Evolutionary conservation across 1,140 invertebrate species (phyloP).

Genomic region (Sinonovacula constricta): DNA sequence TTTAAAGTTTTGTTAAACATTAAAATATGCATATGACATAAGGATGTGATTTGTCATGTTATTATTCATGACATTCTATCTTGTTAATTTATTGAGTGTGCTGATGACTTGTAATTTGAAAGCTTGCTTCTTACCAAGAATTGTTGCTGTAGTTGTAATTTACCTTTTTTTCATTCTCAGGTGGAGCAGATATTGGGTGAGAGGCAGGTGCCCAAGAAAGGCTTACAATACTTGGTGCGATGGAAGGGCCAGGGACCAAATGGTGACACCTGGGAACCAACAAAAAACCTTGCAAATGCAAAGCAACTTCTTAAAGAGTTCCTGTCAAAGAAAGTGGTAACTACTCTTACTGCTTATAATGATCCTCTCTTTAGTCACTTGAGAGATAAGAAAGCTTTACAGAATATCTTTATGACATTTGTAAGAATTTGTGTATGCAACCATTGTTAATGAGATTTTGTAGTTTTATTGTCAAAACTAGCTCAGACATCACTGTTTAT

Average conservation of each 20-base stretch:
- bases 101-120: no score
- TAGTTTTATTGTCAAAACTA: background rate
- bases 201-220: constrained; percentile 17
- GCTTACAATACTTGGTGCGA: constrained; percentile 37
- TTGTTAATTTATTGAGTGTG: no score
- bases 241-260: constrained; percentile 36
- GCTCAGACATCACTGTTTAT: background rate
- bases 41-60: no score
- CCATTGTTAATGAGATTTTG: background rate
- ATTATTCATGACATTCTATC: no score
- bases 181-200: constrained; percentile 36
- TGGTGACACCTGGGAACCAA: constrained; percentile 40
- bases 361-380: no score
- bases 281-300: constrained; percentile 35
- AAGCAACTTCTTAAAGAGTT: constrained; percentile 16
- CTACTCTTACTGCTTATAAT: background rate
- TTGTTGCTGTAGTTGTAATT: no score
- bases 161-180: constrained; percentile 5
- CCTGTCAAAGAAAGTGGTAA: background rate
- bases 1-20: no score
- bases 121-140: no score
- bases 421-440: background rate
- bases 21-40: no score
- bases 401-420: background rate
- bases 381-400: no score